phyloP scores from a whole-genome alignment of 92 coral and sea anemone genomes.

The Phenganax marumi region DNA sequence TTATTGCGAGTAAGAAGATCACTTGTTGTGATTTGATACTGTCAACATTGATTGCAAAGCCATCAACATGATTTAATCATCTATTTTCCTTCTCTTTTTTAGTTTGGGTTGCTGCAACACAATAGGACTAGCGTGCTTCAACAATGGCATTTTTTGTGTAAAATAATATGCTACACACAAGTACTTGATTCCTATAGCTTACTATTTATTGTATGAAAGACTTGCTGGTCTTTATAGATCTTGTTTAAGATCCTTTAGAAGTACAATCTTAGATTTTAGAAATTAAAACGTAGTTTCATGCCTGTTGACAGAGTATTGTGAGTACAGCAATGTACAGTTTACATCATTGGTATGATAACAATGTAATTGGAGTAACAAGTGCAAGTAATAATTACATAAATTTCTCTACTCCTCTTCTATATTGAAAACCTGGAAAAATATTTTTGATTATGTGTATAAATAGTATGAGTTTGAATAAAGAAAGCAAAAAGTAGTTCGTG shows the following conservation, averaged over 20 bases:
- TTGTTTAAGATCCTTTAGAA: too few species aligned
- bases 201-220: not conserved
- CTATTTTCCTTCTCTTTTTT: not conserved
- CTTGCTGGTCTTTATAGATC: too few species aligned
- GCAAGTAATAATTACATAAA: not conserved
- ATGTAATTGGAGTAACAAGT: not conserved
- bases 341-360: not conserved
- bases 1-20: constrained; percentile 72
- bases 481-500: too few species aligned
- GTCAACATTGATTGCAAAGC: too few species aligned
- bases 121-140: not conserved
- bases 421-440: not conserved
- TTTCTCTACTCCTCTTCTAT: not conserved
- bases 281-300: not conserved
- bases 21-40: too few species aligned
- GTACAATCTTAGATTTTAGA: not conserved
- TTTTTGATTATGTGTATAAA: constrained; percentile 21
- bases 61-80: not conserved
- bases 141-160: not conserved
- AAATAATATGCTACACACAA: not conserved
- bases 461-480: not conserved
- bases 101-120: constrained; percentile 40
- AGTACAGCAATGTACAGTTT: not conserved
- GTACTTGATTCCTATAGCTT: not conserved
- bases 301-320: not conserved